phyloP scores from a whole-genome alignment of 2,797 vertebrate genomes.

The Poeciliopsis gracilis region DNA sequence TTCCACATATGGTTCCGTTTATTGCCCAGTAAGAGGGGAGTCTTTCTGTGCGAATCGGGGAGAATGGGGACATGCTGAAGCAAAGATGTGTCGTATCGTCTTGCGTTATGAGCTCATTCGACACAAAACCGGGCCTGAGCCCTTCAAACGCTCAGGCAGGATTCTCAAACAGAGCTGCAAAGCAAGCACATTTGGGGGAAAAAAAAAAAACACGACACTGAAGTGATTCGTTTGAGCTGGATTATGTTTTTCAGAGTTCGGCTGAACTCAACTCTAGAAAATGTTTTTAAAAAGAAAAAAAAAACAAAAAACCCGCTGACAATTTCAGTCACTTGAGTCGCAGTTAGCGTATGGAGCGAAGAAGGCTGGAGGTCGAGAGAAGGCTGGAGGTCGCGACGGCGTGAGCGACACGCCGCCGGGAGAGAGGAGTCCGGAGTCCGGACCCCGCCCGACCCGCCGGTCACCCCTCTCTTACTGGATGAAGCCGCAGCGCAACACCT shows the following conservation, averaged over 20 bases:
- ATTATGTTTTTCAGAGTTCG: neutral
- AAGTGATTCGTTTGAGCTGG: neutral
- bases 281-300: neutral
- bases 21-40: slow-evolving; percentile 33
- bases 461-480: slow-evolving; percentile 10
- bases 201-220: neutral
- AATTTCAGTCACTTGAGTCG: neutral
- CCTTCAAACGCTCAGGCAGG: slow-evolving; percentile 20
- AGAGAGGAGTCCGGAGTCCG: slow-evolving; percentile 14
- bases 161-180: slow-evolving; percentile 15
- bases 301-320: no score
- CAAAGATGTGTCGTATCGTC: slow-evolving; percentile 38
- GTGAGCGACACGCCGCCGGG: slow-evolving; percentile 17
- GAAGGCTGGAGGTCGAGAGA: no score
- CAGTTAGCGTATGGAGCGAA: slow-evolving; percentile 6
- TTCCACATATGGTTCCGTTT: slow-evolving; percentile 58
- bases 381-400: slow-evolving; percentile 37
- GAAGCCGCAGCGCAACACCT: slow-evolving; percentile 69
- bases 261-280: neutral
- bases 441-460: neutral
- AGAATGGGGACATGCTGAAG: slow-evolving; percentile 24
- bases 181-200: neutral
- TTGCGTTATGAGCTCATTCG: slow-evolving; percentile 48
- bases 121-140: slow-evolving; percentile 30
- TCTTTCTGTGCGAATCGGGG: slow-evolving; percentile 39